These are phyloP conservation scores for Gymnoscelis rufifasciata DNA, from an alignment of 2,888 invertebrate genomes.

Conservation along the genomic window DNA sequence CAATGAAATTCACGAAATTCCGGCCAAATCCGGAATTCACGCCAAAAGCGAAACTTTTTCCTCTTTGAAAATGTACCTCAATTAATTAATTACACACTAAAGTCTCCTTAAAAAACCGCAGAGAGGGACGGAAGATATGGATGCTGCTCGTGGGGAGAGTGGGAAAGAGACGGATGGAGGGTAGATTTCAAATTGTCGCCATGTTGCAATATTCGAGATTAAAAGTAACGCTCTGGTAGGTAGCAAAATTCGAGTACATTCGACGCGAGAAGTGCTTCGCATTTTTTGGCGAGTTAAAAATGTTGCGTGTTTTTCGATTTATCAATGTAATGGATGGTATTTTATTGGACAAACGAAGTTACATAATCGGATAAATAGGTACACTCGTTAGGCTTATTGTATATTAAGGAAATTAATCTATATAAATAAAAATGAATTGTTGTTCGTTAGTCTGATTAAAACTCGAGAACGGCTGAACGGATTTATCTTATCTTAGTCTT, in stretches of 20 bases:
- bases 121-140: conserved; percentile 11
- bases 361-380: no score
- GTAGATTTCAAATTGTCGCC: conserved; percentile 61
- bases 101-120: conserved; percentile 19
- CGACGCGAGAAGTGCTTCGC: conserved; percentile 15
- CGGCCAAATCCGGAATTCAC: conserved; percentile 2
- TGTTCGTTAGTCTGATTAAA: no score
- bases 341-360: no score
- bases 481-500: no score
- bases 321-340: no score
- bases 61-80: conserved; percentile 14
- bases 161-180: conserved; percentile 22
- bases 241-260: conserved; percentile 44
- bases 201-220: conserved; percentile 71
- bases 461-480: no score
- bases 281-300: not conserved
- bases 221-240: conserved; percentile 72
- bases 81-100: conserved; percentile 21
- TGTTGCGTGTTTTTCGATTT: no score
- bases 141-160: conserved; percentile 6
- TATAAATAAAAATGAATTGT: no score
- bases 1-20: not conserved
- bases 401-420: no score
- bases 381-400: no score
- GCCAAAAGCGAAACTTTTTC: conserved; percentile 7